A percentile compares a stretch with the other conserved stretches of the same genome.
These are phyloP conservation scores for Sarcophaga caerulescens DNA, from an alignment of 2,888 invertebrate species.

Conservation along the genomic window DNA sequence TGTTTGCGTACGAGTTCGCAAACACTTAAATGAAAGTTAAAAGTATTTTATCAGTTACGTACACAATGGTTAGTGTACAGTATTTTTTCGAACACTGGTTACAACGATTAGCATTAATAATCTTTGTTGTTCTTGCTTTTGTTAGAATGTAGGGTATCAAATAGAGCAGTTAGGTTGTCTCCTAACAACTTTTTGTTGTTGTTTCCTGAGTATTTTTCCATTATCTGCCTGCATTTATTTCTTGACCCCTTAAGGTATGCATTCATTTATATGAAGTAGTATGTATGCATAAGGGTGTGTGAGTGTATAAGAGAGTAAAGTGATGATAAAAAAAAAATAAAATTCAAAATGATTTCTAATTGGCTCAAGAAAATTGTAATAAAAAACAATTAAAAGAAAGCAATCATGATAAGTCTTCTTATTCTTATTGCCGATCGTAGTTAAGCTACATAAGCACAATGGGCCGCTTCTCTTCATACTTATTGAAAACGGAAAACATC, in stretches of 20 bases:
- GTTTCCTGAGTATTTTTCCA: neutral
- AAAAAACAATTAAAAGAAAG: constrained; percentile 29
- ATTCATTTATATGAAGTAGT: neutral
- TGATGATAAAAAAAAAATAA: constrained; percentile 56
- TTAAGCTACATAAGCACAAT: neutral
- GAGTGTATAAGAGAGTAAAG: constrained; percentile 13
- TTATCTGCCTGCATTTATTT: neutral
- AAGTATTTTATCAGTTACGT: too few relatives aligned
- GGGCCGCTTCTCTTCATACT: neutral
- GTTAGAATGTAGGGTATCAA: too few relatives aligned
- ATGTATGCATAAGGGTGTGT: neutral
- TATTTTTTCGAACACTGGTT: too few relatives aligned
- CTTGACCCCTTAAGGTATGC: neutral
- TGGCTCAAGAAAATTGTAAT: constrained; percentile 59
- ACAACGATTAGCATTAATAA: too few relatives aligned
- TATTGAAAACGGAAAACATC: too few relatives aligned
- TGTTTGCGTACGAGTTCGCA: too few relatives aligned
- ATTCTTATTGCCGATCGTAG: too few relatives aligned
- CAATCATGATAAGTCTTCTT: constrained; percentile 8
- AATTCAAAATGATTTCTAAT: constrained; percentile 55
- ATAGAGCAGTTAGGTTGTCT: too few relatives aligned
- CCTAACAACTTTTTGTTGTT: too few relatives aligned
- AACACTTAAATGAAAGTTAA: too few relatives aligned
- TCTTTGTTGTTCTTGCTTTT: too few relatives aligned
- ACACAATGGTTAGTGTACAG: too few relatives aligned